These are phyloP conservation scores for Callopanchax toddi DNA, from an alignment of 2,113 vertebrate species.

Conservation along the genomic window DNA sequence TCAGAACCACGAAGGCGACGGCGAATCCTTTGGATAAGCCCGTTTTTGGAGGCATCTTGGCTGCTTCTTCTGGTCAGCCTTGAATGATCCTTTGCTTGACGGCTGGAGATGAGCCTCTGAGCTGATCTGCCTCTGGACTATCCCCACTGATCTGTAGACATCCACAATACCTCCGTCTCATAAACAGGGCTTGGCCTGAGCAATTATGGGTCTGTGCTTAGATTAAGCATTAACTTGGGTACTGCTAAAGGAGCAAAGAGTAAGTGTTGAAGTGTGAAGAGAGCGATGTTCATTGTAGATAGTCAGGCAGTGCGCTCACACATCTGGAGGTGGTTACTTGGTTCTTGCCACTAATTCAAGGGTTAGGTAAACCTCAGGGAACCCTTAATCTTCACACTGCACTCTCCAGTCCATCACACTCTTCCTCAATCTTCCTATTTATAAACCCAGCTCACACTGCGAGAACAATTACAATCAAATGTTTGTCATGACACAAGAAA, in stretches of 20 bases:
- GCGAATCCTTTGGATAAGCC: conserved; percentile 82
- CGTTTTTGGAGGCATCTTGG: conserved; percentile 81
- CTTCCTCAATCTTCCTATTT: conserved; percentile 9
- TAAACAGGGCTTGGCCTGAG: conserved; percentile 64
- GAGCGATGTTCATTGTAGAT: conserved; percentile 54
- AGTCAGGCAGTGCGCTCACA: conserved; percentile 42
- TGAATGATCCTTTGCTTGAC: not conserved
- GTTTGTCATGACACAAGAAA: not conserved
- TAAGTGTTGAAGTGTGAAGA: conserved; percentile 32
- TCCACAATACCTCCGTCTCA: conserved; percentile 48
- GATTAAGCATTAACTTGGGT: conserved; percentile 79
- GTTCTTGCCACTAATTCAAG: conserved; percentile 47
- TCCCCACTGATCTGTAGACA: conserved; percentile 23
- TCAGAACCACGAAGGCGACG: conserved; percentile 70
- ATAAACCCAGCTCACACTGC: conserved; percentile 1
- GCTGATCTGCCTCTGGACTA: conserved; percentile 4
- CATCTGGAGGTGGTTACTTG: conserved; percentile 71
- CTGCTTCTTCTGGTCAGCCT: conserved; percentile 4
- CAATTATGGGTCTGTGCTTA: conserved; percentile 31
- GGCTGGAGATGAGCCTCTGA: conserved; percentile 24
- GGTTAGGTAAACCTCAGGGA: conserved; percentile 48
- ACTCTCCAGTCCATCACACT: conserved; percentile 32
- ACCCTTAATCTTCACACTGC: conserved; percentile 20
- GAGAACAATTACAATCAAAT: conserved; percentile 1
- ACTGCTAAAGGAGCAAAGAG: conserved; percentile 53